A percentile compares a stretch with the other conserved stretches of the same genome.
These are phyloP conservation scores for Cryptops parisi DNA, from an alignment of 2,888 invertebrate genomes.

Conservation along the genomic window DNA sequence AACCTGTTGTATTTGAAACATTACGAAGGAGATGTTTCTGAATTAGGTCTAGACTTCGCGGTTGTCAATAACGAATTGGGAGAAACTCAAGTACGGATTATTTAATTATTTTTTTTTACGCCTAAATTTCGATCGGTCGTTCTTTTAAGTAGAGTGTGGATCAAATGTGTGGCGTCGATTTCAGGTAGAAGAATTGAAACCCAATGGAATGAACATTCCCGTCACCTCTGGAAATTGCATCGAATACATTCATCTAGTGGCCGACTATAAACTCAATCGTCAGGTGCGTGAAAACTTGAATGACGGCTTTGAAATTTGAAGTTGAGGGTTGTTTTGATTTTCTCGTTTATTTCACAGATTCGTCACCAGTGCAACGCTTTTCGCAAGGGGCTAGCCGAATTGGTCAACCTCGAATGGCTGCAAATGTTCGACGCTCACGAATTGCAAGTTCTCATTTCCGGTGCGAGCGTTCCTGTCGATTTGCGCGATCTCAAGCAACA, in stretches of 20 bases:
- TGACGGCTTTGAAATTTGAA: background rate
- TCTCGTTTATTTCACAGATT: constrained; percentile 26
- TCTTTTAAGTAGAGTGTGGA: no score
- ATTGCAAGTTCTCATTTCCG: constrained; percentile 90
- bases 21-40: constrained; percentile 70
- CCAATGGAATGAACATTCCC: constrained; percentile 73
- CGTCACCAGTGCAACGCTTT: constrained; percentile 75
- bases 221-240: constrained; percentile 86
- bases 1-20: constrained; percentile 77
- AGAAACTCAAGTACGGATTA: constrained; percentile 51
- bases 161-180: no score
- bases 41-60: constrained; percentile 77
- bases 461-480: constrained; percentile 87
- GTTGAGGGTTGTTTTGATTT: background rate
- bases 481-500: constrained; percentile 69
- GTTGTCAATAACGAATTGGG: constrained; percentile 79
- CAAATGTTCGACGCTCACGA: constrained; percentile 90
- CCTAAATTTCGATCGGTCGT: no score
- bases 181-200: constrained; percentile 80
- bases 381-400: constrained; percentile 74
- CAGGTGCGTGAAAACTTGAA: constrained; percentile 38
- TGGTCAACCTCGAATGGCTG: constrained; percentile 83
- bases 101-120: constrained; percentile 3
- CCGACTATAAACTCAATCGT: constrained; percentile 84
- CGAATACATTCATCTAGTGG: constrained; percentile 91